Conservation (phyloP, 2,888 invertebrate genomes). For the Drosophila buzzatii region DNA sequence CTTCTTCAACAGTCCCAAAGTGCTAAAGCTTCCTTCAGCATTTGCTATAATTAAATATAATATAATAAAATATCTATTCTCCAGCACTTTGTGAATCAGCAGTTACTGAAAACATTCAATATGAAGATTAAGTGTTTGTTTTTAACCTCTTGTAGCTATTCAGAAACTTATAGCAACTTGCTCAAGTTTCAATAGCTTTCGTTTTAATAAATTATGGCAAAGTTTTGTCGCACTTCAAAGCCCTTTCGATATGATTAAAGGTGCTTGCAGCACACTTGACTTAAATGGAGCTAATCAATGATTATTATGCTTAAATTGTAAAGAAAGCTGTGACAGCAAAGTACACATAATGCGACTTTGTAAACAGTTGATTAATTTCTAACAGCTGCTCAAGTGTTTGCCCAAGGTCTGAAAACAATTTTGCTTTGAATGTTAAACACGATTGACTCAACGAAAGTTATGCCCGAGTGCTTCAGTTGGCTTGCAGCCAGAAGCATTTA, state of each 20-base stretch:
- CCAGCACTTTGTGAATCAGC: not conserved
- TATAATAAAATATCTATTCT: not conserved
- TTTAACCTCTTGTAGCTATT: too few relatives aligned
- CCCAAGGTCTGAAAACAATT: slow-evolving; percentile 2
- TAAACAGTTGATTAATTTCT: slow-evolving; percentile 4
- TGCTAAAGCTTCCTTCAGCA: not conserved
- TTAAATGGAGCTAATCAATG: slow-evolving; percentile 1
- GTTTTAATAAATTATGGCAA: not conserved
- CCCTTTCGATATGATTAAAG: not conserved
- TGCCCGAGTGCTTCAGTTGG: not conserved
- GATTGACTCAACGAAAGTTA: not conserved
- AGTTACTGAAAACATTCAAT: too few relatives aligned
- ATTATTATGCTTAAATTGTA: not conserved
- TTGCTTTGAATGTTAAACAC: not conserved
- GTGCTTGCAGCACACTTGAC: not conserved
- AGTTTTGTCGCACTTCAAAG: not conserved
- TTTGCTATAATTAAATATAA: not conserved
- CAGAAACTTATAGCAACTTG: too few relatives aligned
- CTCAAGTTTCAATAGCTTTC: not conserved
- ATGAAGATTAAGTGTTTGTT: too few relatives aligned
- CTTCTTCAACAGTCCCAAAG: not conserved
- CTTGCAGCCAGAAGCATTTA: not conserved
- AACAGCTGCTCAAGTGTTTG: not conserved
- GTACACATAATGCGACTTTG: not conserved
- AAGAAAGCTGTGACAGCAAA: not conserved